Evolutionary conservation across 2,113 vertebrate species (phyloP).

Genomic region (Dunckerocampus dactyliophorus): DNA sequence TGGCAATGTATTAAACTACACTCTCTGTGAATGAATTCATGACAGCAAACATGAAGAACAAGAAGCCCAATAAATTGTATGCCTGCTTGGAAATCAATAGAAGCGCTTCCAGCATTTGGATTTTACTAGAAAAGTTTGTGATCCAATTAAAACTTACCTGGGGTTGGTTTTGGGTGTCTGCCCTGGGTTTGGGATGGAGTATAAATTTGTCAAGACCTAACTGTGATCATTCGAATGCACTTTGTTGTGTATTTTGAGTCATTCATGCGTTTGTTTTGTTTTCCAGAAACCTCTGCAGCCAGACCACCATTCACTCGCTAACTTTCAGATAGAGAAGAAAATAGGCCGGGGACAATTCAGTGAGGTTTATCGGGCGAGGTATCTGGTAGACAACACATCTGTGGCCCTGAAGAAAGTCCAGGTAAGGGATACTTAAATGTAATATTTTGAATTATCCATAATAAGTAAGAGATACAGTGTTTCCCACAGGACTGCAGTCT

Average conservation of each 20-base stretch:
- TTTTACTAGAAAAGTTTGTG: no score
- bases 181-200: no score
- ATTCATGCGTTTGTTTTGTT: constrained; percentile 4
- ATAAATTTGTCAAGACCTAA: no score
- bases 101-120: no score
- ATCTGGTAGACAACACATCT: constrained; percentile 86
- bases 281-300: constrained; percentile 87
- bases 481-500: background rate
- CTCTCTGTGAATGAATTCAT: no score
- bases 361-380: constrained; percentile 92
- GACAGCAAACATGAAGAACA: no score
- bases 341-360: constrained; percentile 97
- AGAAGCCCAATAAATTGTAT: no score
- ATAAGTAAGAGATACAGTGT: background rate
- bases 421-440: constrained; percentile 69
- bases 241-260: background rate
- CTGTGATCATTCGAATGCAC: background rate
- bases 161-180: no score
- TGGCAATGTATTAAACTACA: no score
- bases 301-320: constrained; percentile 89
- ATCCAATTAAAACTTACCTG: no score
- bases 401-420: constrained; percentile 97
- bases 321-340: constrained; percentile 96
- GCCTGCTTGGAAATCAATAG: no score
- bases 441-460: background rate